Percentiles rank a stretch among this genome's conserved stretches.
These are phyloP conservation scores for Drosophila tani DNA, from an alignment of 1,140 invertebrate species.

Conservation along the genomic window DNA sequence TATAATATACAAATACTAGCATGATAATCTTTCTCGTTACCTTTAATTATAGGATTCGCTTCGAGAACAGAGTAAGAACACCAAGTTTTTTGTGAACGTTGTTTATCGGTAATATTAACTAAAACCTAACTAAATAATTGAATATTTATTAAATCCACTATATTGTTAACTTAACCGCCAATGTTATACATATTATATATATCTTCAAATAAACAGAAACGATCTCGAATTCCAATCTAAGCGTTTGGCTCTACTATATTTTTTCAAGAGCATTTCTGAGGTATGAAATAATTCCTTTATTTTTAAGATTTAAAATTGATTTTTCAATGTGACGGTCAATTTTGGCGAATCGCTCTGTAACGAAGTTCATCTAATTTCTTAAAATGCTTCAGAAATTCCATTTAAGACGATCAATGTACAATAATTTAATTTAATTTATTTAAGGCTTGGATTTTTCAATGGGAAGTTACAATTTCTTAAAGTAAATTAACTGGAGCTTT, in stretches of 20 bases:
- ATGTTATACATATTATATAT: slow-evolving; percentile 57
- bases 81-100: slow-evolving; percentile 38
- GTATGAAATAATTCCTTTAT: too few species aligned
- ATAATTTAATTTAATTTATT: too few species aligned
- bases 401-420: too few species aligned
- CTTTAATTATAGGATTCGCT: slow-evolving; percentile 52
- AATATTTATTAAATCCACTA: slow-evolving; percentile 47
- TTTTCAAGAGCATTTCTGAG: too few species aligned
- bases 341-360: too few species aligned
- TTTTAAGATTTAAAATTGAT: too few species aligned
- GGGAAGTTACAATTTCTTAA: too few species aligned
- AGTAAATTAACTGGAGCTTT: too few species aligned
- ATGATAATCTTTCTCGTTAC: slow-evolving; percentile 51
- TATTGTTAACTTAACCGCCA: slow-evolving; percentile 71
- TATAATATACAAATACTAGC: slow-evolving; percentile 2
- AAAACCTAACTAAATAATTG: slow-evolving; percentile 36
- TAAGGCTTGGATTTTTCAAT: too few species aligned
- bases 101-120: slow-evolving; percentile 47
- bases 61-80: slow-evolving; percentile 30
- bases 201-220: slow-evolving; percentile 55
- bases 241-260: neutral
- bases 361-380: too few species aligned
- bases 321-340: too few species aligned
- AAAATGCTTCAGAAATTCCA: too few species aligned
- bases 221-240: slow-evolving; percentile 42